phyloP scores from a whole-genome alignment of 2,113 vertebrate species.

The Hyla sarda region DNA sequence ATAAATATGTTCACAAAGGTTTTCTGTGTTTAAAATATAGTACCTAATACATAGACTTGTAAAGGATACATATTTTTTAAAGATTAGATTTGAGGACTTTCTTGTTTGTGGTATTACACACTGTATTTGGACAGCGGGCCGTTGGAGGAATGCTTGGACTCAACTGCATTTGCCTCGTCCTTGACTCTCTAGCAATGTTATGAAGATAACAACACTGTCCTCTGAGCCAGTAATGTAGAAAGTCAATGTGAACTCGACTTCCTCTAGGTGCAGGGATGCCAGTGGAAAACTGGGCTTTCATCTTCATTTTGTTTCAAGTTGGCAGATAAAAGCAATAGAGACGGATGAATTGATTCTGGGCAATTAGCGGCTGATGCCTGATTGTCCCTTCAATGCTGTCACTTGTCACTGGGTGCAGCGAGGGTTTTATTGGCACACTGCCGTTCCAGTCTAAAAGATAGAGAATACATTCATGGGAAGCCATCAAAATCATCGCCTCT shows the following conservation, averaged over 20 bases:
- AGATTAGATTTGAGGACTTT: neutral
- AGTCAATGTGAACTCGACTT: neutral
- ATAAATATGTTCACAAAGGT: too few species aligned
- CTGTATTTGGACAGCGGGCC: neutral
- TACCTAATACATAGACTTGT: too few species aligned
- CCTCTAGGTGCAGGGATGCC: constrained; percentile 18
- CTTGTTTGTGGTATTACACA: too few species aligned
- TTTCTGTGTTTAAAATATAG: too few species aligned
- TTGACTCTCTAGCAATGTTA: constrained; percentile 21
- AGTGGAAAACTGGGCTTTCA: constrained; percentile 39
- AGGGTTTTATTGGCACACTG: neutral
- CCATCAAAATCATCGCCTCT: too few species aligned
- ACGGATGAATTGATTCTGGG: constrained; percentile 20
- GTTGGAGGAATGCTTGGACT: neutral
- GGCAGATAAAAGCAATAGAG: constrained; percentile 35
- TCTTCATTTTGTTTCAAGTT: constrained; percentile 50
- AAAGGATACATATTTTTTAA: too few species aligned
- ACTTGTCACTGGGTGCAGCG: constrained; percentile 1
- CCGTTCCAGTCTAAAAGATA: neutral
- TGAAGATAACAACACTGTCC: neutral
- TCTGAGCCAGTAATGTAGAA: constrained; percentile 11
- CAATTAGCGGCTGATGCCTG: constrained; percentile 37
- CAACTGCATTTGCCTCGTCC: neutral
- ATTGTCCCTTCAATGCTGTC: neutral
- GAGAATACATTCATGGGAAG: constrained; percentile 5